Conservation (phyloP, 2,797 vertebrate species). For the Salmo trutta region DNA sequence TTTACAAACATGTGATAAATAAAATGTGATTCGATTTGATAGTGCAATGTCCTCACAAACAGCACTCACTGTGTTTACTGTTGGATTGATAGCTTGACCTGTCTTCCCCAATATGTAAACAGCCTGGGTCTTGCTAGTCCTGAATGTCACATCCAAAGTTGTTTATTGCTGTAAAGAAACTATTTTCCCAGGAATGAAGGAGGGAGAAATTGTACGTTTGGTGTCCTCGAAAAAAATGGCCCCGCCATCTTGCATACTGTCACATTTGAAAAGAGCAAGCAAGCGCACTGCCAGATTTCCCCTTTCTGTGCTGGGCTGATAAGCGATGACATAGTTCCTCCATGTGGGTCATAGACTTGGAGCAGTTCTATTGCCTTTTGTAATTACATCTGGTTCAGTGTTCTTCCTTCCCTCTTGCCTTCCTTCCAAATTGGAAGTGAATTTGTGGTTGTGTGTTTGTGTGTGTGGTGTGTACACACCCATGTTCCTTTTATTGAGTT, state of each 20-base stretch:
- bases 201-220: conserved; percentile 45
- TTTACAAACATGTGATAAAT: too few relatives aligned
- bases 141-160: background rate
- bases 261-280: conserved; percentile 57
- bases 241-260: conserved; percentile 42
- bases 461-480: background rate
- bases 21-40: too few relatives aligned
- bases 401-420: conserved; percentile 47
- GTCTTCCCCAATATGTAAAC: background rate
- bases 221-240: conserved; percentile 25
- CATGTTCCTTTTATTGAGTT: background rate
- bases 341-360: conserved; percentile 64
- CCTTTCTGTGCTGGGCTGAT: conserved; percentile 65
- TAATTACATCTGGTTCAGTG: conserved; percentile 70
- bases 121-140: background rate
- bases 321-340: conserved; percentile 73
- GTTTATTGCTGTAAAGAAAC: conserved; percentile 39
- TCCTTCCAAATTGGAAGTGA: conserved; percentile 38
- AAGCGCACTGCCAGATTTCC: conserved; percentile 52
- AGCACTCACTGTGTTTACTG: background rate
- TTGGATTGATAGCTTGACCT: background rate
- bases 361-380: conserved; percentile 67
- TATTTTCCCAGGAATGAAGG: conserved; percentile 29
- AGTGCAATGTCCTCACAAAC: background rate
- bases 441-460: conserved; percentile 38